Evolutionary conservation across 1,140 invertebrate genomes (phyloP).

Genomic region (Trissolcus basalis): DNA sequence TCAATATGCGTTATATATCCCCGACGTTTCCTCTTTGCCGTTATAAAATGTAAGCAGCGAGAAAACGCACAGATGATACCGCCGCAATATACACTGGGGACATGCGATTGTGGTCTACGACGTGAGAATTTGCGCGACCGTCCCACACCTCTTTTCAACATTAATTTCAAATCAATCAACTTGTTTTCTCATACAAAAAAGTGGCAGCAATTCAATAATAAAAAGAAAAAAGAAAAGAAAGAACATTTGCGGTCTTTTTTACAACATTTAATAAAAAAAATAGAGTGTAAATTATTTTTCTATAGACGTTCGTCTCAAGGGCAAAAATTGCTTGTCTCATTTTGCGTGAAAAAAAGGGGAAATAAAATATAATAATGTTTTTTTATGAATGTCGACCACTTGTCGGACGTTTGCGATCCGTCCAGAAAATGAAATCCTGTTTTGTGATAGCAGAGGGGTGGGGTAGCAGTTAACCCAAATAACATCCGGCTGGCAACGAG

Average conservation of each 20-base stretch:
- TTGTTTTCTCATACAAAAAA: neutral
- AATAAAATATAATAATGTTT: too few relatives aligned
- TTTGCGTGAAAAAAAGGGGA: too few relatives aligned
- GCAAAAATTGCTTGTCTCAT: too few relatives aligned
- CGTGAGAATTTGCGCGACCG: conserved; percentile 37
- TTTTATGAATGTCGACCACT: neutral
- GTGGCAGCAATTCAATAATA: too few relatives aligned
- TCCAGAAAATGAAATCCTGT: conserved; percentile 14
- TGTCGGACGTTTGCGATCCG: conserved; percentile 1
- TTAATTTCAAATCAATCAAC: neutral
- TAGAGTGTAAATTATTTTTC: too few relatives aligned
- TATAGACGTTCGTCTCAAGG: too few relatives aligned
- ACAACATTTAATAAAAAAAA: too few relatives aligned
- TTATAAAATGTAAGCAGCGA: conserved; percentile 17
- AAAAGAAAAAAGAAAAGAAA: too few relatives aligned
- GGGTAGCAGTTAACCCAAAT: conserved; percentile 21
- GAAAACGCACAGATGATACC: conserved; percentile 42
- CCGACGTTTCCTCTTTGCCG: conserved; percentile 42
- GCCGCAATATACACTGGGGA: conserved; percentile 34
- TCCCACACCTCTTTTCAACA: neutral
- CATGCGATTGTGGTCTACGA: conserved; percentile 49
- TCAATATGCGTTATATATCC: conserved; percentile 32
- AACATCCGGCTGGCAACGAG: conserved; percentile 6
- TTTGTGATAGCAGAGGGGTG: neutral
- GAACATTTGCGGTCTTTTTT: too few relatives aligned